Base-by-base conservation (phyloP, 2,888 invertebrate species). In the Polyommatus iphigenia region DNA sequence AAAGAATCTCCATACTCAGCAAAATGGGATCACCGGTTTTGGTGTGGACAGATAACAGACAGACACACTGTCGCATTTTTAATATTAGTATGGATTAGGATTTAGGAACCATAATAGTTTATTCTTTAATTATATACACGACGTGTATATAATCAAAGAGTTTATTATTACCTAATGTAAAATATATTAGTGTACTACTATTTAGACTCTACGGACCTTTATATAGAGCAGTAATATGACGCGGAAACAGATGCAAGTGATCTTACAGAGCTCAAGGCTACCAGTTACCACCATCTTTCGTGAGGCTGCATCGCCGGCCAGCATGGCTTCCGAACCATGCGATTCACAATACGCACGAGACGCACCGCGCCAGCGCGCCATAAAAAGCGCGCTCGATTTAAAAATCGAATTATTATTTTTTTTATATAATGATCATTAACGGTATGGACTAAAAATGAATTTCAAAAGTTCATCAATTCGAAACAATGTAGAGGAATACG, bases 361-460 rank as follows among this genome's bases (percentile, higher is more conserved):
- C 76, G 24, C 83, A 83, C 83, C 85, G 89, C 91, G 90, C 91
- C 89, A 87, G 90, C 88, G 85, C 89, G 90, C 91, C 90, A 87
- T 87, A 24, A 50, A 50, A 54, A 75, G 41, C 29, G 84, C 83
- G 81, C 82, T 85, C 76, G 71, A 79, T 79, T 78, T 78, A 79
- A 71, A 75, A 77, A 76, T 41, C 20, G 0, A 3, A 71, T 50
- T 18, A 54, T 54, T n/a, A n/a, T n/a, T n/a, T n/a, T n/a, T 54
- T 10, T 71, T 54, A 41, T 36, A 41, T 59, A 41, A 20, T 10
- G 3, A 73, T 57, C 36, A 57, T 50, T 71, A 32, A 57, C 46
- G 73, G 4, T 10, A 41, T 73, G 6, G 13, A 73, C n/a, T 73
- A 20, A 46, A 41, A 24, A 75, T 75, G 75, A 15, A 15, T 75